Conservation (phyloP, 2,888 invertebrate species). For the Chloroclystis v-ata region DNA sequence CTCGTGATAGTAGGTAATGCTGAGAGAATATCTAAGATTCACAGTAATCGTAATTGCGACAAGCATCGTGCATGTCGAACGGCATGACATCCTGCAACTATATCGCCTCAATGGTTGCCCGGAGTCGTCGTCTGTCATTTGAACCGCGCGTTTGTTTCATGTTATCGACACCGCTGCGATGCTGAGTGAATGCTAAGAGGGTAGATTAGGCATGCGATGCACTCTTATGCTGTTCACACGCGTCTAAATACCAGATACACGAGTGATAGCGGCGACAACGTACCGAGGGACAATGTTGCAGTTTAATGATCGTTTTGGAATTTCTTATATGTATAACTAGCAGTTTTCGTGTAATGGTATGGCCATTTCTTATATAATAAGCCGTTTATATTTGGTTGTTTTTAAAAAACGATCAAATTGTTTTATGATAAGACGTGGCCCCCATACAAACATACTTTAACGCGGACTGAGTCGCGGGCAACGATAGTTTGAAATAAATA, state of each 20-base stretch:
- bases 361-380: not conserved
- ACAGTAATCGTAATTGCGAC: slow-evolving; percentile 7
- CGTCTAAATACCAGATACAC: slow-evolving; percentile 45
- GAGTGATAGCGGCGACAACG: slow-evolving; percentile 22
- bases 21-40: not conserved
- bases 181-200: slow-evolving; percentile 57
- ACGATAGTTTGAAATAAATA: no score
- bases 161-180: slow-evolving; percentile 46
- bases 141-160: slow-evolving; percentile 40
- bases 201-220: slow-evolving; percentile 65
- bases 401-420: no score
- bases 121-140: slow-evolving; percentile 34
- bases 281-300: slow-evolving; percentile 21
- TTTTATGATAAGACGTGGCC: no score
- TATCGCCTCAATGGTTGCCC: slow-evolving; percentile 13
- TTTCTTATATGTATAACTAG: slow-evolving; percentile 7
- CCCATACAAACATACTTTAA: no score
- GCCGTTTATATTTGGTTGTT: no score
- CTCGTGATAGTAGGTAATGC: no score
- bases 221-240: slow-evolving; percentile 61
- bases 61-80: slow-evolving; percentile 9
- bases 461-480: no score
- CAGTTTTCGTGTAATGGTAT: not conserved
- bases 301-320: slow-evolving; percentile 11
- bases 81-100: slow-evolving; percentile 15